Percentiles rank a stretch among this genome's conserved stretches.
Evolutionary conservation across 2,888 invertebrate genomes (phyloP).

Genomic region (Ferrisia virgata): DNA sequence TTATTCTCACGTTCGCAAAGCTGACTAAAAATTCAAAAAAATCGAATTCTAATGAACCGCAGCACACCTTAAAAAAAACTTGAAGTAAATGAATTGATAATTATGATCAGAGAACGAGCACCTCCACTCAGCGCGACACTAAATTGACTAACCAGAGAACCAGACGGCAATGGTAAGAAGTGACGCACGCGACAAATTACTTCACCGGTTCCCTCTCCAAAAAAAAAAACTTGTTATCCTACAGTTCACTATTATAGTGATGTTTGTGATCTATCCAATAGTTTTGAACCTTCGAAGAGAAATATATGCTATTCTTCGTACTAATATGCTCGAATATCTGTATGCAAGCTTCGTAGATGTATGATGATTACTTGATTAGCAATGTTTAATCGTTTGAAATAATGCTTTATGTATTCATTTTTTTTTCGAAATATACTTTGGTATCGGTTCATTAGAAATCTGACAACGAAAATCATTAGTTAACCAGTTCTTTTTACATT

Average conservation of each 20-base stretch:
- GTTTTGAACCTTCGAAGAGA: background rate
- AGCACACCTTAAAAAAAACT: background rate
- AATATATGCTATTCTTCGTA: background rate
- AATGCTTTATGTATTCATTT: too few species aligned
- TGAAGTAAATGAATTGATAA: background rate
- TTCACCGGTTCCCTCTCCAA: background rate
- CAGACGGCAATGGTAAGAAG: background rate
- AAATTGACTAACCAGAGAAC: background rate
- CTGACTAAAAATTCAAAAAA: background rate
- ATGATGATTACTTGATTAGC: too few species aligned
- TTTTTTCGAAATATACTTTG: too few species aligned
- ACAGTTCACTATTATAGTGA: background rate
- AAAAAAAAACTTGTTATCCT: background rate
- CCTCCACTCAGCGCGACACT: background rate
- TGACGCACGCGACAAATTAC: slow-evolving; percentile 17
- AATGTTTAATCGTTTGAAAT: too few species aligned
- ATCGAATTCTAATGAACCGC: background rate
- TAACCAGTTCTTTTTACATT: too few species aligned
- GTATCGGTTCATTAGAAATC: too few species aligned
- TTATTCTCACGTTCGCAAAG: background rate
- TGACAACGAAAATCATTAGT: too few species aligned
- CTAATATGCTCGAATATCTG: background rate
- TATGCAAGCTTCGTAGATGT: too few species aligned
- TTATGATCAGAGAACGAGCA: background rate
- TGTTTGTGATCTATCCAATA: too few species aligned